These are phyloP conservation scores for Hedya salicella DNA, from an alignment of 2,888 invertebrate genomes.

Conservation along the genomic window DNA sequence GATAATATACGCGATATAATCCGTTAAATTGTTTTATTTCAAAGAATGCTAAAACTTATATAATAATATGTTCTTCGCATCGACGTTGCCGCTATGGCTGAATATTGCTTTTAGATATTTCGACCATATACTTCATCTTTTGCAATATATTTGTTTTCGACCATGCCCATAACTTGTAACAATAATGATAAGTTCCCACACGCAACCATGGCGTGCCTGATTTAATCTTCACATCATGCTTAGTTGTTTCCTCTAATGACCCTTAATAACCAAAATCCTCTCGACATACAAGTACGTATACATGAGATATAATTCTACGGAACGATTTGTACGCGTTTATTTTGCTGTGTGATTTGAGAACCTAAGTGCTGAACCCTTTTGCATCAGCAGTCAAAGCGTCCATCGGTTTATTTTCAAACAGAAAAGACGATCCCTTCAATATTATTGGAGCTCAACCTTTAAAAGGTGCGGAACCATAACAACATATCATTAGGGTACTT, in stretches of 20 bases:
- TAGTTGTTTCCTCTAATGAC: constrained; percentile 32
- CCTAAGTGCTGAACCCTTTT: constrained; percentile 5
- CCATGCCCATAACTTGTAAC: neutral
- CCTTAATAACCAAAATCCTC: constrained; percentile 34
- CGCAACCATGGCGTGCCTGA: constrained; percentile 53
- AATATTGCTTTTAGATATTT: no score
- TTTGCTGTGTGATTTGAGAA: neutral
- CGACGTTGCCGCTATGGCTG: no score
- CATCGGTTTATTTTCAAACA: neutral
- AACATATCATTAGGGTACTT: constrained; percentile 55
- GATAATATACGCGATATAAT: no score
- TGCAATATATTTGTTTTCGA: constrained; percentile 5
- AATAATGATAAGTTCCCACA: constrained; percentile 43
- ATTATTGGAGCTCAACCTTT: neutral
- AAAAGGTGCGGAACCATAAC: constrained; percentile 5
- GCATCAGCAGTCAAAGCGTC: neutral
- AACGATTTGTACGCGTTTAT: constrained; percentile 8
- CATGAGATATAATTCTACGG: constrained; percentile 8
- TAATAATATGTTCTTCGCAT: no score
- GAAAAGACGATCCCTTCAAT: neutral
- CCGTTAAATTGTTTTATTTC: no score
- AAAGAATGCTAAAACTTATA: no score
- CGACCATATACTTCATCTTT: neutral
- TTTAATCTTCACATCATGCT: constrained; percentile 47
- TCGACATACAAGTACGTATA: neutral